Conservation (phyloP, 2,888 invertebrate species). For the Fragum sueziense region DNA sequence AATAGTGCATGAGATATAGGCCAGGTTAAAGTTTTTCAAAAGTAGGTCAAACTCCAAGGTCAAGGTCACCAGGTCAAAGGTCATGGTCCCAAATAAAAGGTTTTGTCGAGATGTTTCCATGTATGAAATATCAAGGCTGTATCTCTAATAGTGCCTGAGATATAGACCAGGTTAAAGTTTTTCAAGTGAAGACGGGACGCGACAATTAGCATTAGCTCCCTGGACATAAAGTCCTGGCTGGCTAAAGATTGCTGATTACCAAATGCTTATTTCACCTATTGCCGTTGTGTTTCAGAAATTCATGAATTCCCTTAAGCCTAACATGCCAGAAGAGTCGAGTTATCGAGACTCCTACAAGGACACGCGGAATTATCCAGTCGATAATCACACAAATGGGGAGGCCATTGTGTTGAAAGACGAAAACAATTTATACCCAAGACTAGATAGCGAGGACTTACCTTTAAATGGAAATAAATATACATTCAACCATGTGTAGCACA, state of each 20-base stretch:
- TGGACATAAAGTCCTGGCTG: no score
- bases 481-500: not conserved
- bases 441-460: slow-evolving; percentile 1
- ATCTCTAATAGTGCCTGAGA: no score
- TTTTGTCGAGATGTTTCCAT: no score
- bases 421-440: slow-evolving; percentile 10
- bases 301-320: slow-evolving; percentile 37
- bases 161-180: no score
- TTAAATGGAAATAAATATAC: slow-evolving; percentile 17
- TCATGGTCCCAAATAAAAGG: no score
- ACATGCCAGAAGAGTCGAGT: slow-evolving; percentile 9
- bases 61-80: no score
- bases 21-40: no score
- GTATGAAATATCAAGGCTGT: no score
- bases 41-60: no score
- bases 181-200: no score
- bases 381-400: slow-evolving; percentile 4
- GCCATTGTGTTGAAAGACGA: slow-evolving; percentile 7
- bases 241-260: not conserved
- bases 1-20: no score
- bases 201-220: not conserved
- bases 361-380: not conserved
- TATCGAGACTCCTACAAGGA: not conserved
- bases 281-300: slow-evolving; percentile 46
- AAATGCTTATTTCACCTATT: not conserved